Evolutionary conservation across 1,140 invertebrate genomes (phyloP).

Genomic region (Sycophaga agraensis): DNA sequence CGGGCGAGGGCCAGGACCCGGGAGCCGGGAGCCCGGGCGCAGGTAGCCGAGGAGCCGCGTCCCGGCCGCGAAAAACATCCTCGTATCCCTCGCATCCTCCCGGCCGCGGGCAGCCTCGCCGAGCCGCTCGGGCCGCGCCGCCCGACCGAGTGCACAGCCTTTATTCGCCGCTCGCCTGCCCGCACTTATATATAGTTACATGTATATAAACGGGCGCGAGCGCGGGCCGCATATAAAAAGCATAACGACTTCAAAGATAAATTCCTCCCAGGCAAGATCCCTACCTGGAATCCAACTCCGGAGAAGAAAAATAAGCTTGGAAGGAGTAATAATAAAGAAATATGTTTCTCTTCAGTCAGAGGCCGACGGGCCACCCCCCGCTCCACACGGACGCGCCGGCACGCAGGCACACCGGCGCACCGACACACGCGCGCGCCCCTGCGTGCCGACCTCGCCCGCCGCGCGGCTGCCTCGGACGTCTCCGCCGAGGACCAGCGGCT

Average conservation of each 20-base stretch:
- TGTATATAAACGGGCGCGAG: conserved; percentile 23
- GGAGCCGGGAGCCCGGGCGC: too few relatives aligned
- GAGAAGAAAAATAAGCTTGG: conserved; percentile 58
- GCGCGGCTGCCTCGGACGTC: too few relatives aligned
- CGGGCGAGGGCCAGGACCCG: too few relatives aligned
- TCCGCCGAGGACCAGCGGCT: too few relatives aligned
- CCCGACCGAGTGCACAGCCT: too few relatives aligned
- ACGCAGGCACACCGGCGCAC: background rate
- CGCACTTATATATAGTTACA: conserved; percentile 35
- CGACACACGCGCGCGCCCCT: background rate
- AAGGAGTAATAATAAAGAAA: conserved; percentile 59
- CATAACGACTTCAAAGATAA: conserved; percentile 49
- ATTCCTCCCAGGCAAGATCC: conserved; percentile 45
- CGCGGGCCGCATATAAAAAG: conserved; percentile 41
- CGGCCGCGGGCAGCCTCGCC: background rate
- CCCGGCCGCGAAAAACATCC: too few relatives aligned
- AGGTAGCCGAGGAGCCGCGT: too few relatives aligned
- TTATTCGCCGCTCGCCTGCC: conserved; percentile 2
- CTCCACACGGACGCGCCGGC: background rate
- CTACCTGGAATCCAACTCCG: conserved; percentile 54
- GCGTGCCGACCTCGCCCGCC: background rate
- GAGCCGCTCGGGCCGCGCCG: background rate
- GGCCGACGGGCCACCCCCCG: conserved; percentile 27
- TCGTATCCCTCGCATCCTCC: too few relatives aligned
- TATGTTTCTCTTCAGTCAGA: conserved; percentile 56